Conservation (phyloP, 2,888 invertebrate genomes). For the Oligia fasciuncula region DNA sequence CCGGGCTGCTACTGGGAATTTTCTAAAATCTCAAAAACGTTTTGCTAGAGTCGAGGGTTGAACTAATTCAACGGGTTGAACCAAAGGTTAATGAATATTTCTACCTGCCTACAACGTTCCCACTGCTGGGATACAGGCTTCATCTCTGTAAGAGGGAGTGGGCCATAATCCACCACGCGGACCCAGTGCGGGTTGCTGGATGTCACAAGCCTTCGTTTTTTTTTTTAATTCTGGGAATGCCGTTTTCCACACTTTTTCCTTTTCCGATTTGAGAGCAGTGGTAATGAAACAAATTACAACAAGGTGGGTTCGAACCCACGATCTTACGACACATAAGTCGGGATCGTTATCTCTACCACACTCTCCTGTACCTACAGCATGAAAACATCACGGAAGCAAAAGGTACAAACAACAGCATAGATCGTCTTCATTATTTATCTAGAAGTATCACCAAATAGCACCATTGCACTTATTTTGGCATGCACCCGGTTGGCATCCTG, state of each 20-base stretch:
- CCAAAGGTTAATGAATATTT: neutral
- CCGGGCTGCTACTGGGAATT: neutral
- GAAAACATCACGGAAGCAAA: neutral
- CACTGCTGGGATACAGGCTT: neutral
- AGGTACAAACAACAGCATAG: slow-evolving; percentile 25
- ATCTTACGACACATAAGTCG: neutral
- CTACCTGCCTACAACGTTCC: neutral
- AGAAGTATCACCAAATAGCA: slow-evolving; percentile 32
- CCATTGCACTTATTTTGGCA: slow-evolving; percentile 60
- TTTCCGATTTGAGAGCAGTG: neutral
- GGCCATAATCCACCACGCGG: neutral
- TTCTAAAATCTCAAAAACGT: neutral
- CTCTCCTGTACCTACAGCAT: neutral
- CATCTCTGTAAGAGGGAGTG: neutral
- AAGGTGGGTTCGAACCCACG: neutral
- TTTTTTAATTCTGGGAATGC: too few relatives aligned
- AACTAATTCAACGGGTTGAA: neutral
- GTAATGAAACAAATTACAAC: neutral
- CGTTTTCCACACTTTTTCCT: too few relatives aligned
- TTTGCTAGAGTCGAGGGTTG: neutral
- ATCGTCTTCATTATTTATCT: slow-evolving; percentile 56
- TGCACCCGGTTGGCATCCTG: slow-evolving; percentile 55
- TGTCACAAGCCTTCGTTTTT: too few relatives aligned
- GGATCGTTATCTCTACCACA: neutral
- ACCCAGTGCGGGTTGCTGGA: neutral